These are phyloP conservation scores for Desmophyllum pertusum DNA, from an alignment of 92 coral and sea anemone genomes.

Conservation along the genomic window DNA sequence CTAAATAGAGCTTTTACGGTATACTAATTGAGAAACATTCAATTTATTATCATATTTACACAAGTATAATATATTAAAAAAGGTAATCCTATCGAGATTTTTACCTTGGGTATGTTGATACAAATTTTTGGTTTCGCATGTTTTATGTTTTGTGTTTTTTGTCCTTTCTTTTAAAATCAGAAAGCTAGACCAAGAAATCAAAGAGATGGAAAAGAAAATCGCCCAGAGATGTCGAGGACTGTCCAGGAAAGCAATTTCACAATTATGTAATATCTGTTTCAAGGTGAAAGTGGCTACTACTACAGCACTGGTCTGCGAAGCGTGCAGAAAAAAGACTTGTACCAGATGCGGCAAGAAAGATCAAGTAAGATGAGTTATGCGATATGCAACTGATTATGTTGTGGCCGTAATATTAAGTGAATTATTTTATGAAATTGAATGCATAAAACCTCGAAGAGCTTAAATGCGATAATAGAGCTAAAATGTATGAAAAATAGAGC, in stretches of 20 bases:
- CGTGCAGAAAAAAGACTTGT: slow-evolving; percentile 31
- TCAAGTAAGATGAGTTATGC: slow-evolving; percentile 14
- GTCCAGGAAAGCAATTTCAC: background rate
- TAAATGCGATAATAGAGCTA: no score
- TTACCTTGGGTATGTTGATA: no score
- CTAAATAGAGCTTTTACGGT: no score
- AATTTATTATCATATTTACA: no score
- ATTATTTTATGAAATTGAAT: no score
- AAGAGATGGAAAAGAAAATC: slow-evolving; percentile 10
- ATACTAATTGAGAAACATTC: no score
- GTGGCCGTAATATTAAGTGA: background rate
- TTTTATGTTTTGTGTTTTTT: background rate
- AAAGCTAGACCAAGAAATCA: slow-evolving; percentile 9
- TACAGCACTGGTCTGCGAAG: background rate
- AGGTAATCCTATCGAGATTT: no score
- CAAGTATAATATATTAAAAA: no score
- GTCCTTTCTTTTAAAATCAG: background rate
- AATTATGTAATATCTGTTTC: slow-evolving; percentile 14
- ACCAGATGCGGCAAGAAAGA: slow-evolving; percentile 19
- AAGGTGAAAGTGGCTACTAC: slow-evolving; percentile 30
- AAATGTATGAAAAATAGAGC: no score
- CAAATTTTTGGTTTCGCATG: background rate
- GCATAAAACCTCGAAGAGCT: no score
- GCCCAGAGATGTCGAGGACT: slow-evolving; percentile 13
- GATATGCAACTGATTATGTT: background rate